phyloP scores from a whole-genome alignment of 1,140 invertebrate species.

The Cotesia chilonis region DNA sequence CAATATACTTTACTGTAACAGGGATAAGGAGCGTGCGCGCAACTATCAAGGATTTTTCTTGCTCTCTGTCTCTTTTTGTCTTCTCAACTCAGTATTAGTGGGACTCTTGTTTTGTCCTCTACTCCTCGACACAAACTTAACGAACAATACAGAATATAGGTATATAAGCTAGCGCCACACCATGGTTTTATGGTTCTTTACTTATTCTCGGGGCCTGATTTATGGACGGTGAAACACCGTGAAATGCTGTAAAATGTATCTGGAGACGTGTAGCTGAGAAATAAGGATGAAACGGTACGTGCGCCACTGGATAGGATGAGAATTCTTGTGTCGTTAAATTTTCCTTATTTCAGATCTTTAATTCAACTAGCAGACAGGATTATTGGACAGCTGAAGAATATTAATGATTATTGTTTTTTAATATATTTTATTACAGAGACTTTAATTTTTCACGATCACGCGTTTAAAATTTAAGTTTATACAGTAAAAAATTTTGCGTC shows the following conservation, averaged over 20 bases:
- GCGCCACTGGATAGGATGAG: background rate
- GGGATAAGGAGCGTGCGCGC: conserved; percentile 27
- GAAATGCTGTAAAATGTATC: conserved; percentile 50
- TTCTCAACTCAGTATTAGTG: too few relatives aligned
- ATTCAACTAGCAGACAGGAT: background rate
- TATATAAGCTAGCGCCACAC: conserved; percentile 39
- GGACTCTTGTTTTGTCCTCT: too few relatives aligned
- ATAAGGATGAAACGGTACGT: background rate
- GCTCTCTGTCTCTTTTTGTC: background rate
- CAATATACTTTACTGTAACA: background rate
- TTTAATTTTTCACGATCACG: too few relatives aligned
- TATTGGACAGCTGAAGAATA: too few relatives aligned
- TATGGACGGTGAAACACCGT: conserved; percentile 53
- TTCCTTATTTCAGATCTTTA: conserved; percentile 19
- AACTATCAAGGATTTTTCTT: conserved; percentile 25
- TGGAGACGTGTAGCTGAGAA: conserved; percentile 16
- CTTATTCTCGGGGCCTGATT: conserved; percentile 49
- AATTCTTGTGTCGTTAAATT: conserved; percentile 17
- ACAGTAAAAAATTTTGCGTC: too few relatives aligned
- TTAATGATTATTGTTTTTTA: too few relatives aligned
- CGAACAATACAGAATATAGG: too few relatives aligned
- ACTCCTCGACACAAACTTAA: too few relatives aligned
- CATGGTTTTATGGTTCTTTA: conserved; percentile 50
- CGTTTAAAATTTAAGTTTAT: too few relatives aligned
- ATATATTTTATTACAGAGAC: too few relatives aligned